phyloP scores from a whole-genome alignment of 2,888 invertebrate genomes.

The Penaeus monodon region DNA sequence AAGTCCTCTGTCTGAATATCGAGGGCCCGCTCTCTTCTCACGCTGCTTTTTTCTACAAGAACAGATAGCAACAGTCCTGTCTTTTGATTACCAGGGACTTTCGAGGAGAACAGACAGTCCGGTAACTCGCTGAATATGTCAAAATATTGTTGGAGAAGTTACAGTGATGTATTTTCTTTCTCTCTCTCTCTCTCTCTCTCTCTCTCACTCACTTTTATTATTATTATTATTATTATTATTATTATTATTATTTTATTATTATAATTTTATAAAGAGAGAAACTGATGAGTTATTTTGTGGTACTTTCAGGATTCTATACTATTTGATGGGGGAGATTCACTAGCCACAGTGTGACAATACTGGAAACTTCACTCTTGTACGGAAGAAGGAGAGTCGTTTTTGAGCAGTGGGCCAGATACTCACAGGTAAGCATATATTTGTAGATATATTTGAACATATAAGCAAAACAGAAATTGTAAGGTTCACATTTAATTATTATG shows the following conservation, averaged over 20 bases:
- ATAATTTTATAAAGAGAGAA: no score
- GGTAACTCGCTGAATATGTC: conserved; percentile 24
- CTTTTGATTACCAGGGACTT: conserved; percentile 61
- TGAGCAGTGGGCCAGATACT: conserved; percentile 65
- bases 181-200: no score
- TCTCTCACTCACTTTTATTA: not conserved
- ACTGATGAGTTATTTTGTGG: not conserved
- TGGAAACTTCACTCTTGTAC: conserved; percentile 63
- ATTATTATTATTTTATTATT: no score
- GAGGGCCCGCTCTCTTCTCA: conserved; percentile 37
- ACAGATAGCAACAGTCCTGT: conserved; percentile 63
- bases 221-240: no score
- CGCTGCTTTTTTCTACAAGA: conserved; percentile 52
- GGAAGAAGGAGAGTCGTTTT: conserved; percentile 62
- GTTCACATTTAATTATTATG: not conserved
- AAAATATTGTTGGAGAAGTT: not conserved
- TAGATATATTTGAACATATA: not conserved
- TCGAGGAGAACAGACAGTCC: conserved; percentile 62
- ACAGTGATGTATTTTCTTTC: no score
- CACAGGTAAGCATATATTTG: conserved; percentile 41
- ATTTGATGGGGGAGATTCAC: conserved; percentile 61
- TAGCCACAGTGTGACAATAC: conserved; percentile 64
- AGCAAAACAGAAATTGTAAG: no score
- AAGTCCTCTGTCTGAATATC: conserved; percentile 65
- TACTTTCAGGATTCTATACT: conserved; percentile 58